Evolutionary conservation across 2,888 invertebrate species (phyloP), one percentile per base, ranked within the genome.

Genomic region (Euclidia mi): DNA sequence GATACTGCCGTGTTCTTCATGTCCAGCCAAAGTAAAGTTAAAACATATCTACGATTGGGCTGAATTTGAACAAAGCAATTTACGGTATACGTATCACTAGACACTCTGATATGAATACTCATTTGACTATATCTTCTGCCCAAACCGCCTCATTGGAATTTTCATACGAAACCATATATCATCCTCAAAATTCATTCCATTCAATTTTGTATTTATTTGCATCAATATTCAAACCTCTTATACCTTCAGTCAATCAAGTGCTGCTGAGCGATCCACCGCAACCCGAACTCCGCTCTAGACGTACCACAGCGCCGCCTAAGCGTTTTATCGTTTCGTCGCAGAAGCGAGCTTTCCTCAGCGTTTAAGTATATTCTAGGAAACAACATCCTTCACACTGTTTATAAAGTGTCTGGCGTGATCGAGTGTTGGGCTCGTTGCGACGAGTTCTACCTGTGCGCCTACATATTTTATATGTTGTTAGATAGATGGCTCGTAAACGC

Each of bases 291-390:
- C 74, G 68, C 75, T 78, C 64, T 69, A 80, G 84, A 79, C 78
- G 84, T 79, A 81, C 84, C 84, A 79, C 87, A 82, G 82, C 76
- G 79, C 81, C 80, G 81, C 88, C 88, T 93, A 92, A 93, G 93
- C 92, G 89, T 89, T 93, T 92, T 93, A 94, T 94, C 93, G 88
- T 77, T 72, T 71, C 79, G 77, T 76, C 69, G 78, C 93, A 94
- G 89, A 76, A 77, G 81, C 80, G 76, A 76, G 80, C 76, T 80
- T 80, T 72, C 59, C 71, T 75, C 65, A 67, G 72, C 75, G 79
- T 81, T 82, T 72, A 72, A 76, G 72, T 78, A 78, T 76, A 71
- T 77, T 71, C 73, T 49, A 67, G 55, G 63, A 55, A 65, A 56
- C 55, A 69, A 67, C 65, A 59, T 70, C 45, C 56, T 62, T 56